Conservation (phyloP, 2,888 invertebrate species). For the Argyresthia goedartella region DNA sequence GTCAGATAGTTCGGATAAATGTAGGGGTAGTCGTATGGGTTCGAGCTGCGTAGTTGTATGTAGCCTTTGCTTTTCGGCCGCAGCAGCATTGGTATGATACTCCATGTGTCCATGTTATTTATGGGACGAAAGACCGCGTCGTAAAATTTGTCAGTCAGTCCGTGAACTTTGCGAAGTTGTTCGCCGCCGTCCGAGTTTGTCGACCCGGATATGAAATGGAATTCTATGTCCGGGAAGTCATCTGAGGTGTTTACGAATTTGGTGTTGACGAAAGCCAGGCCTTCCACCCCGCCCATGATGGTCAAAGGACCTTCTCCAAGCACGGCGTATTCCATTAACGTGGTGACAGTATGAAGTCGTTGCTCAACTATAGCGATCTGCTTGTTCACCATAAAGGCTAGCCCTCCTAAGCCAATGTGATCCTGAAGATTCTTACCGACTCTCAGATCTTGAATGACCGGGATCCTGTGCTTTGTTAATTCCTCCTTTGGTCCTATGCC, state of each 20-base stretch:
- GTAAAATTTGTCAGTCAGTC: slow-evolving; percentile 81
- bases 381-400: slow-evolving; percentile 85
- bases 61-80: slow-evolving; percentile 87
- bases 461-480: slow-evolving; percentile 79
- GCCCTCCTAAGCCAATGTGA: slow-evolving; percentile 87
- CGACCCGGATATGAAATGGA: slow-evolving; percentile 90
- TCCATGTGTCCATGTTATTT: slow-evolving; percentile 84
- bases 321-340: slow-evolving; percentile 86
- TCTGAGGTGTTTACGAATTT: slow-evolving; percentile 83
- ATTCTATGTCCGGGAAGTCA: slow-evolving; percentile 91
- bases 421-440: slow-evolving; percentile 93
- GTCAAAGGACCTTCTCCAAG: slow-evolving; percentile 88
- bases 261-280: slow-evolving; percentile 90
- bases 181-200: slow-evolving; percentile 89
- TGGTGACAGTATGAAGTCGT: slow-evolving; percentile 82
- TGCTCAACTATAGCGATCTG: slow-evolving; percentile 84
- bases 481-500: slow-evolving; percentile 86
- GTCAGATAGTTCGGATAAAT: slow-evolving; percentile 94
- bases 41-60: slow-evolving; percentile 83
- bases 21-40: slow-evolving; percentile 89
- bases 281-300: slow-evolving; percentile 90
- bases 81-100: slow-evolving; percentile 85
- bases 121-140: slow-evolving; percentile 81
- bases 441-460: slow-evolving; percentile 82
- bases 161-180: slow-evolving; percentile 85